phyloP scores from a whole-genome alignment of 2,888 invertebrate species.

The Caenorhabditis doughertyi region DNA sequence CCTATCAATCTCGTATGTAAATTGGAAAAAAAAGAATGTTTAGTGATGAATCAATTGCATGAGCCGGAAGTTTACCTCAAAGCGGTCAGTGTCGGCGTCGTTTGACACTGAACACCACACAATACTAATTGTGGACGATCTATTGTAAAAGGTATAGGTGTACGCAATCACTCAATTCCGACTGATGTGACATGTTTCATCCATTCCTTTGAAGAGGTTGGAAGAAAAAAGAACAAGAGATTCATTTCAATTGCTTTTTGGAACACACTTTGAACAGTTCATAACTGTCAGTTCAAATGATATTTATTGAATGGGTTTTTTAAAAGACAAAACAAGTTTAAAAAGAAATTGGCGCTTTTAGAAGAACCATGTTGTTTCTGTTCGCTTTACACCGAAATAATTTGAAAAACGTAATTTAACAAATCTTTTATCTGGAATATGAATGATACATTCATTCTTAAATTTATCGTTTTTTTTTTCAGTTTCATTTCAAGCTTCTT shows the following conservation, averaged over 20 bases:
- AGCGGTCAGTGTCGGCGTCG: slow-evolving; percentile 49
- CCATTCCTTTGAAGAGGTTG: slow-evolving; percentile 51
- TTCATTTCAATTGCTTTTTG: slow-evolving; percentile 16
- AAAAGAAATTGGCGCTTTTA: background rate
- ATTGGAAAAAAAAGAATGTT: slow-evolving; percentile 30
- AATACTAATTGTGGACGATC: slow-evolving; percentile 58
- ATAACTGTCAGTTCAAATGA: slow-evolving; percentile 24
- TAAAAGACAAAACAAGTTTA: background rate
- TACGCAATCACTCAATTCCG: slow-evolving; percentile 60
- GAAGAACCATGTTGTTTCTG: no score
- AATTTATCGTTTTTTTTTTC: no score
- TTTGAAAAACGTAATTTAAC: no score
- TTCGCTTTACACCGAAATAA: no score
- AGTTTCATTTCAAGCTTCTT: no score
- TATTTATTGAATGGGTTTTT: slow-evolving; percentile 1
- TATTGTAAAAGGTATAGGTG: slow-evolving; percentile 47
- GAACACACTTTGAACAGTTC: slow-evolving; percentile 22
- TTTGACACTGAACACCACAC: slow-evolving; percentile 49
- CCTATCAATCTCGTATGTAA: slow-evolving; percentile 51
- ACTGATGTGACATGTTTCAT: slow-evolving; percentile 61
- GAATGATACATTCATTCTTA: no score
- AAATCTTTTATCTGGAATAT: no score
- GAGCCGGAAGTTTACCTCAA: slow-evolving; percentile 67
- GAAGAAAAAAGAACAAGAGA: slow-evolving; percentile 8
- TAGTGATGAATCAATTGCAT: slow-evolving; percentile 48